Conservation (phyloP, 2,113 vertebrate species). For the Mus pahari region DNA sequence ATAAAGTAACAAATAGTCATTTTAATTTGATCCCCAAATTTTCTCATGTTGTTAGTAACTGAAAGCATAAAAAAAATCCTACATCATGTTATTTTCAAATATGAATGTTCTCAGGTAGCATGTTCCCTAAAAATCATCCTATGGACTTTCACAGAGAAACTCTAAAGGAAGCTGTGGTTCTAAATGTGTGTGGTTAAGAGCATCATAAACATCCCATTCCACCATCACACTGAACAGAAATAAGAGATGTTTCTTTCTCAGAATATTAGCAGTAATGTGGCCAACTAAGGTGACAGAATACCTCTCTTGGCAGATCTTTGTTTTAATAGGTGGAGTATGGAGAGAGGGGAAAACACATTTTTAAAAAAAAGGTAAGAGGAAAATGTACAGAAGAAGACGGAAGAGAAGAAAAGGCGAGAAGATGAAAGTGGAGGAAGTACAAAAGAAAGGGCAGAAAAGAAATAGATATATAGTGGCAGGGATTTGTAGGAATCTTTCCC, state of each 20-base stretch:
- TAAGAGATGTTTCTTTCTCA: neutral
- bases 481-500: neutral
- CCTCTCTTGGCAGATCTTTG: neutral
- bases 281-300: neutral
- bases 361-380: neutral
- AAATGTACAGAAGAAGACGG: fast-evolving
- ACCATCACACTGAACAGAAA: neutral
- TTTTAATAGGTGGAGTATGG: neutral
- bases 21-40: constrained; percentile 31
- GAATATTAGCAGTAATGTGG: neutral
- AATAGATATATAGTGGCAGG: neutral
- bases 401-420: neutral
- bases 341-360: neutral
- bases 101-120: constrained; percentile 76
- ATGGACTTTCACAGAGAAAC: constrained; percentile 60
- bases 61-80: constrained; percentile 79
- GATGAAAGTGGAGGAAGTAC: neutral
- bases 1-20: constrained; percentile 44
- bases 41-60: constrained; percentile 81
- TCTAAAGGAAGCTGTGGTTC: constrained; percentile 23
- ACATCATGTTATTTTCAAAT: constrained; percentile 81
- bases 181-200: neutral
- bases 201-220: neutral
- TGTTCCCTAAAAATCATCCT: constrained; percentile 59
- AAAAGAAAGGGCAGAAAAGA: neutral